Base-by-base conservation (phyloP, 2,797 vertebrate species). In the Hypotaenidia philippensis region DNA sequence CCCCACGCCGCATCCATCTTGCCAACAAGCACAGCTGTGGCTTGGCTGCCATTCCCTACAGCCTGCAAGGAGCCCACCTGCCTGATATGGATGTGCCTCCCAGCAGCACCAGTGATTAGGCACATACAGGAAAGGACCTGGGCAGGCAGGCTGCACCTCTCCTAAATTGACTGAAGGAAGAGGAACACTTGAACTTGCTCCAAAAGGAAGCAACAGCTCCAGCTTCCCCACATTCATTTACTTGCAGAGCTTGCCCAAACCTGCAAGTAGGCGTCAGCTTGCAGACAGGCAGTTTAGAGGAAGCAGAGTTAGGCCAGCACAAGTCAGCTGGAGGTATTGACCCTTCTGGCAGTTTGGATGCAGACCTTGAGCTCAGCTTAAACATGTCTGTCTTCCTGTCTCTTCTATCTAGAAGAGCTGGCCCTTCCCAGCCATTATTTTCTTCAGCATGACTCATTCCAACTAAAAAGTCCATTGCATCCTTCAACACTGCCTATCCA, bases 321-420 rank as follows among this genome's bases (percentile, higher is more conserved):
- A 91, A 95, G 77, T 59, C 74, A 95, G 52, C 55, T 91, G 74
- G 47, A 93, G 74, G 40, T 93, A 60, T 56, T 95, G 90, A 82
- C 80, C 85, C 93, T 94, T 71, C 85, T 90, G 88, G 95, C 93
- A 90, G 87, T 87, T 95, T 95, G 85, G 96, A 97, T 95, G 78
- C 81, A 94, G 94, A 94, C 92, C 55, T 9, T 66, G 56, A 63
- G 76, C 74, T 88, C 85, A 84, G 91, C 72, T 95, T 85, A 72
- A 92, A 92, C 89, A 85, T 25, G 75, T 50, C 75, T 93, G 6
- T 75, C 36, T 93, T 80, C 68, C 49, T 31, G 52, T 79, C 32
- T 56, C 10, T 17, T 23, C 40, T 29, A 5, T 29, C 10, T 63
- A 32, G 44, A 47, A 68, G n/a, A 57, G 16, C 57, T 78, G 79